Evolutionary conservation across 2,888 invertebrate genomes (phyloP), one percentile per base, ranked within the genome.

Genomic region (Tanypteryx hageni): DNA sequence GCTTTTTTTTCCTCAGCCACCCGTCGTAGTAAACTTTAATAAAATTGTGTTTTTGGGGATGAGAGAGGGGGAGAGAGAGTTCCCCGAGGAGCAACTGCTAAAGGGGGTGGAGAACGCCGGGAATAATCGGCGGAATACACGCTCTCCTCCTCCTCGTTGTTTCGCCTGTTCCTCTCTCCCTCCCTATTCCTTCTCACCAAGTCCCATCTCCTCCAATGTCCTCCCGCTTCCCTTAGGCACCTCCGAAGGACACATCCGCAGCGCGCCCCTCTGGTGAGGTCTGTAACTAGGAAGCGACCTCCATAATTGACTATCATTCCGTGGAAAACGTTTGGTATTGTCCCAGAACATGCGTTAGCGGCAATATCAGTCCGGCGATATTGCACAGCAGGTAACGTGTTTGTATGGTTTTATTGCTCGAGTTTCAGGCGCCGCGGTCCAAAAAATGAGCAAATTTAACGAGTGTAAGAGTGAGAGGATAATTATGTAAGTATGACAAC

Each of bases 351-450:
- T 68, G 89, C 31, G 64, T 64, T 89, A 89, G 56, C 27, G 64
- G 89, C 89, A 68, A 44, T 89, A 68, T 89, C 89, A 61, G 89
- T 89, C 68, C 18, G 64, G 64, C 31, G 89, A 89, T 89, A 89
- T 68, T 89, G 89, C 64, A 44, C 64, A 9, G 31, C 13, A 44
- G 68, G 89, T 44, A 89, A 89, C 64, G 31, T 56, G 89, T 89
- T 64, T 89, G 64, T 89, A 89, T 68, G 89, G 89, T 31, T 89
- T 89, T 89, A 89, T 18, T 89, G 89, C 89, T 56, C 44, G 18
- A 16, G 89, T 89, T 64, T 64, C 59, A 44, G 31, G 8, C 31
- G 61, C 64, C n/a, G 18, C 68, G 18, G 22, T n/a, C 44, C 44
- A 44, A 44, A 44, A 44, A 44, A 44, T 44, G n/a, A 44, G 3